Conservation (phyloP, 2,113 vertebrate genomes). For the Corythornis madagascariensis region DNA sequence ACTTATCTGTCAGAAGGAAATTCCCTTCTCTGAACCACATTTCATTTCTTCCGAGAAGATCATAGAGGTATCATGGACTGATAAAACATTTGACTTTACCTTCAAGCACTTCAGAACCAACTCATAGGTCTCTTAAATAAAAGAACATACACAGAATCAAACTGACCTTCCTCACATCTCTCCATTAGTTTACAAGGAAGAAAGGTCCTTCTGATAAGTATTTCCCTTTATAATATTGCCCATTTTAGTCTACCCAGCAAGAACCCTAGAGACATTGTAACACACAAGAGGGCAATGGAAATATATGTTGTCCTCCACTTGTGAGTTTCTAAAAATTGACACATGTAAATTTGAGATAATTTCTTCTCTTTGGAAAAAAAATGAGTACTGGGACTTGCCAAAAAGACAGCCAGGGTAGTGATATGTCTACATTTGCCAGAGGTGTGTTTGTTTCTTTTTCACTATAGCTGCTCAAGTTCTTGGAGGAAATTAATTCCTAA, state of each 20-base stretch:
- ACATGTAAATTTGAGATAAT: neutral
- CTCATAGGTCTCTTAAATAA: neutral
- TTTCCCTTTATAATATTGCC: neutral
- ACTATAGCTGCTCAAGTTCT: neutral
- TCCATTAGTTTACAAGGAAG: neutral
- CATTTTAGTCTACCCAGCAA: neutral
- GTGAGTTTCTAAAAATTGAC: neutral
- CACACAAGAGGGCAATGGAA: neutral
- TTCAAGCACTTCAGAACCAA: neutral
- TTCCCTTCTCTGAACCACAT: neutral
- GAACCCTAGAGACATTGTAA: neutral
- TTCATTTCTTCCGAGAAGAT: neutral
- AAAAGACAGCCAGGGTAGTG: neutral
- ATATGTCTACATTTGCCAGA: neutral
- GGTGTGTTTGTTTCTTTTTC: neutral
- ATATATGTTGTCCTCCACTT: neutral
- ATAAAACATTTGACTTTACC: neutral
- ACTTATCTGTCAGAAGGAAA: neutral
- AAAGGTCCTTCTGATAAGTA: neutral
- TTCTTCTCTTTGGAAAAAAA: neutral
- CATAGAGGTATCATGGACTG: neutral
- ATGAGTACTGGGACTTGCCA: neutral
- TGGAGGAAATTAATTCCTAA: neutral
- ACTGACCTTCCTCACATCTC: neutral
- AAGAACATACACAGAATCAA: neutral